These are phyloP conservation scores for Hesperia comma DNA, from an alignment of 2,888 invertebrate genomes.

Conservation along the genomic window DNA sequence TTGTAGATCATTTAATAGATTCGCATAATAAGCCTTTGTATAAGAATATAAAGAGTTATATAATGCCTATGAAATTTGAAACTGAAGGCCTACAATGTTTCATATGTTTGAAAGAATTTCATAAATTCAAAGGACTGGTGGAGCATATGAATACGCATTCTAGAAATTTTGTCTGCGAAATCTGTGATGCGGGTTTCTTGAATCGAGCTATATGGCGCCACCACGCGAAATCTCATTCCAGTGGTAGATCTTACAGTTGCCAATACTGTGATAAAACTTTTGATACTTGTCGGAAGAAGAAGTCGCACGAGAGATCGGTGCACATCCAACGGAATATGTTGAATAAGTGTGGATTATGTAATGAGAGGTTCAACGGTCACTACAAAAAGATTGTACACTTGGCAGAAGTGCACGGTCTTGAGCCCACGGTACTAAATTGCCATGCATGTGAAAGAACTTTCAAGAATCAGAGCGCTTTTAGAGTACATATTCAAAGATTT, in stretches of 20 bases:
- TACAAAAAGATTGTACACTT: slow-evolving; percentile 52
- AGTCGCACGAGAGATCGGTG: slow-evolving; percentile 65
- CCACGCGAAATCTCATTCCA: slow-evolving; percentile 47
- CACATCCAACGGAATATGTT: slow-evolving; percentile 57
- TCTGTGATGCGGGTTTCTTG: slow-evolving; percentile 53
- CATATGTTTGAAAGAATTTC: slow-evolving; percentile 37
- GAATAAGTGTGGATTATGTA: slow-evolving; percentile 55
- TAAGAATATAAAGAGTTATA: slow-evolving; percentile 37
- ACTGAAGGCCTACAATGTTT: slow-evolving; percentile 30
- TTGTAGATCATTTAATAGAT: slow-evolving; percentile 37
- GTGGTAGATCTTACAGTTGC: slow-evolving; percentile 53
- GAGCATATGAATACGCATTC: slow-evolving; percentile 61
- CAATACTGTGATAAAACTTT: slow-evolving; percentile 55
- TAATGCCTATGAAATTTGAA: slow-evolving; percentile 40
- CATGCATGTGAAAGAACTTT: slow-evolving; percentile 55
- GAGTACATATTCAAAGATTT: slow-evolving; percentile 51
- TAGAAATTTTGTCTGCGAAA: slow-evolving; percentile 53
- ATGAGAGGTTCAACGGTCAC: slow-evolving; percentile 53
- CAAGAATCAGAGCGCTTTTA: slow-evolving; percentile 46
- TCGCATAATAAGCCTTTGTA: slow-evolving; percentile 8
- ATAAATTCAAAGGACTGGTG: slow-evolving; percentile 45
- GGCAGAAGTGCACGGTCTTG: slow-evolving; percentile 48
- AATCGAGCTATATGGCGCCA: slow-evolving; percentile 45
- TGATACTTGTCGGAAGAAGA: slow-evolving; percentile 61
- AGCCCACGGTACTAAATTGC: slow-evolving; percentile 46